Conservation (phyloP, 2,113 vertebrate genomes). For the Spheniscus mendiculus region DNA sequence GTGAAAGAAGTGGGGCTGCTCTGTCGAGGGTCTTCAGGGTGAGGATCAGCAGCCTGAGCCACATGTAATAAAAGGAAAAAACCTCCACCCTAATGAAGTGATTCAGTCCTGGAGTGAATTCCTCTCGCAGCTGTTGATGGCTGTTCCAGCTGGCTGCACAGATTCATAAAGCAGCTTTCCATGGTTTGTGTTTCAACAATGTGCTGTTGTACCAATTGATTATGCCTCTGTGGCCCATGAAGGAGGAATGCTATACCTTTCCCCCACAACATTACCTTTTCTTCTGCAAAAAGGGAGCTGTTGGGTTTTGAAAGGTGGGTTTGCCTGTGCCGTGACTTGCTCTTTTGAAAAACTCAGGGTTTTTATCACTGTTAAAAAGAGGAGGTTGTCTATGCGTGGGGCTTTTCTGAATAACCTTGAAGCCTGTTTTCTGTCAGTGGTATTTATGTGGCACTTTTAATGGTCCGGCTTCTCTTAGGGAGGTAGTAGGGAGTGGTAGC, state of each 20-base stretch:
- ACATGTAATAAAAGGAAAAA: not conserved
- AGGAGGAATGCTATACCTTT: constrained; percentile 15
- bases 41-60: not conserved
- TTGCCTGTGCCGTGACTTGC: not conserved
- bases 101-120: constrained; percentile 37
- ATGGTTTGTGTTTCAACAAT: constrained; percentile 39
- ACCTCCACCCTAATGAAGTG: not conserved
- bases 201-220: constrained; percentile 42
- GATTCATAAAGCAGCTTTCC: constrained; percentile 46
- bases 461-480: not conserved
- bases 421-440: constrained; percentile 5
- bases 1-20: not conserved
- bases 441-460: constrained; percentile 57
- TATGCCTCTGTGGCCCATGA: constrained; percentile 32
- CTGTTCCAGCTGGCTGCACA: constrained; percentile 48
- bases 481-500: constrained; percentile 1
- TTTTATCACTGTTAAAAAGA: constrained; percentile 5
- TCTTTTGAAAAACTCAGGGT: not conserved
- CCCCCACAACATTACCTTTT: not conserved
- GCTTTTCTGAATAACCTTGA: constrained; percentile 40
- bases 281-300: not conserved
- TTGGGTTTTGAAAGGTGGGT: not conserved
- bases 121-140: constrained; percentile 35
- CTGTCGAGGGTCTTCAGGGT: not conserved
- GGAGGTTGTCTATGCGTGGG: not conserved